Evolutionary conservation across 2,797 vertebrate species (phyloP).

Genomic region (Diplodus sargus): DNA sequence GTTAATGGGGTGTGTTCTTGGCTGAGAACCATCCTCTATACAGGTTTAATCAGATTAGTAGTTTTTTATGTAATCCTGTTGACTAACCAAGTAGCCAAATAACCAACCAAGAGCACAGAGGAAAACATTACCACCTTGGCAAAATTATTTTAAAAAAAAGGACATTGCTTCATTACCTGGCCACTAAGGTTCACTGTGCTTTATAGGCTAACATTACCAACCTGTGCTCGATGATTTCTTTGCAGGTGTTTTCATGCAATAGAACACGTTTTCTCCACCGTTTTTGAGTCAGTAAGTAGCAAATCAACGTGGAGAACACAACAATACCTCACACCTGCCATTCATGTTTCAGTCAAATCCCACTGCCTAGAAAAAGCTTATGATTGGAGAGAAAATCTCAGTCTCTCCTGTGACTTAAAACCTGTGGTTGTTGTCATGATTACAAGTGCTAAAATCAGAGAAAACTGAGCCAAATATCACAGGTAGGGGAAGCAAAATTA

Average conservation of each 20-base stretch:
- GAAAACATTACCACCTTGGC: no score
- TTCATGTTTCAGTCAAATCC: constrained; percentile 9
- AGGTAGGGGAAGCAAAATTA: constrained; percentile 51
- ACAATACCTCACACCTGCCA: background rate
- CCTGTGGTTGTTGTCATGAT: constrained; percentile 52
- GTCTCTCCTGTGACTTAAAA: constrained; percentile 4
- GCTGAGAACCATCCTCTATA: no score
- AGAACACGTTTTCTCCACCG: background rate
- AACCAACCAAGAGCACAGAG: background rate
- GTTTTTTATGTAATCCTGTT: no score
- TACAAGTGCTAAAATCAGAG: constrained; percentile 38
- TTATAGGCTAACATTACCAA: no score
- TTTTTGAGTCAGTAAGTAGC: background rate
- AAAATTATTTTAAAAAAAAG: no score
- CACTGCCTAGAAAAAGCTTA: background rate
- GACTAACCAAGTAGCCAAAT: no score
- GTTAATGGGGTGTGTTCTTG: no score
- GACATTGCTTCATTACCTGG: no score
- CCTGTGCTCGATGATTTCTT: background rate
- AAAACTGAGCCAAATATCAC: constrained; percentile 59
- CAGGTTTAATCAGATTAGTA: no score
- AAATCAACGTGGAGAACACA: background rate
- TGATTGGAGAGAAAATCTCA: background rate
- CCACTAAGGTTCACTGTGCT: no score
- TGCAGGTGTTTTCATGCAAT: constrained; percentile 17